Base-by-base conservation (phyloP, 1,140 invertebrate genomes). In the Spodoptera litura region DNA sequence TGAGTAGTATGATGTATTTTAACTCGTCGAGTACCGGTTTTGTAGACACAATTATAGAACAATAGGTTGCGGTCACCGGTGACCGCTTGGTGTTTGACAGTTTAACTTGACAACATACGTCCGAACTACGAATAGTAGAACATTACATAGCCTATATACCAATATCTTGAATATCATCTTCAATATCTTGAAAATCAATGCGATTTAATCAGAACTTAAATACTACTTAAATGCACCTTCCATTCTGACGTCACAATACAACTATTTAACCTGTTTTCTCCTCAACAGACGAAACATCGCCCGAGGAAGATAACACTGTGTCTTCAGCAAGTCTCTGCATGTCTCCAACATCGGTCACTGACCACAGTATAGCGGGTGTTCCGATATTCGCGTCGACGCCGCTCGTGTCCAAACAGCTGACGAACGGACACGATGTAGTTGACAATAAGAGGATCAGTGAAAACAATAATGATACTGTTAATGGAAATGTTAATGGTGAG, bases 311-410 rank as follows among this genome's bases (percentile, higher is more conserved):
- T 35, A 84, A 88, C 49, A 93, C 93, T 2, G 84, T 94, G 25
- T 93, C 93, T 0, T 94, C 92, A 0, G 92, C 91, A 52, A 93
- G 92, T 81, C 81, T 93, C 0, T 93, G 91, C 71, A 89, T 93
- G 87, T 94, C 93, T 25, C 91, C 84, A 3, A 51, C 55, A 73
- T 79, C 82, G 15, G 85, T 83, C 49, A 78, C 51, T 25, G 82
- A 79, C 35, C 61, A 59, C 9, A 78, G 51, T 25, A 71, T 66
- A 38, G 53, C 59, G n/a, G 58, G 75, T n/a, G 78, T 59, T 15
- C 89, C 89, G 0, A 51, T 89, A 8, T 86, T 79, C 53, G 85
- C 89, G 9, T 90, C 91, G 3, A 91, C 91, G 13, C 88, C 88
- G 11, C 78, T 52, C 53, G 72, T 81, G 5, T 62, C 78, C 6